Conservation (phyloP, 2,888 invertebrate species). For the Mylabris sibirica region DNA sequence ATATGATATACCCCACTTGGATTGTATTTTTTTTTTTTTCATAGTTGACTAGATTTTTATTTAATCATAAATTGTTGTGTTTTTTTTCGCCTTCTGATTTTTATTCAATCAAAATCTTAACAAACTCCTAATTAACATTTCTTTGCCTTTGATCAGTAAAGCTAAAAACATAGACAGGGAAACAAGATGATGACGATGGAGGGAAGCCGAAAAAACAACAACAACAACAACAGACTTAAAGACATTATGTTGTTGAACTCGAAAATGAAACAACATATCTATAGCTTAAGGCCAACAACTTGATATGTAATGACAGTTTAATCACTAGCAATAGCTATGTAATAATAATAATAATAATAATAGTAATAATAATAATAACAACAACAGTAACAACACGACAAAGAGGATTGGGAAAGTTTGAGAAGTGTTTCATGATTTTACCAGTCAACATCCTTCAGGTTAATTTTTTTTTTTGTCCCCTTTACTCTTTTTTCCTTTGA, state of each 20-base stretch:
- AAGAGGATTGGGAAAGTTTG: background rate
- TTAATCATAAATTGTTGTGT: background rate
- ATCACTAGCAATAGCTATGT: slow-evolving; percentile 28
- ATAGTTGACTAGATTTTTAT: slow-evolving; percentile 3
- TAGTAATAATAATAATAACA: background rate
- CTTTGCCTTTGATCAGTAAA: background rate
- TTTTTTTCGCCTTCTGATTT: background rate
- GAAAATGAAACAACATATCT: slow-evolving; percentile 15
- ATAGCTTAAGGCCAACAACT: slow-evolving; percentile 29
- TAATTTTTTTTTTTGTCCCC: background rate
- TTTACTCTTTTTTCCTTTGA: background rate
- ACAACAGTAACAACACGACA: background rate
- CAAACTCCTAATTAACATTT: slow-evolving; percentile 4
- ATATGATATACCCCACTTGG: background rate
- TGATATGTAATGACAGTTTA: slow-evolving; percentile 36
- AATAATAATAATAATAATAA: slow-evolving; percentile 6
- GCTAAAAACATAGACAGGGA: background rate
- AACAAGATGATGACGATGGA: background rate
- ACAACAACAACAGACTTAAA: background rate
- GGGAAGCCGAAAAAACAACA: background rate
- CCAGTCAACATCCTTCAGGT: background rate
- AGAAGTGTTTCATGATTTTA: background rate
- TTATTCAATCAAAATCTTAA: slow-evolving; percentile 6
- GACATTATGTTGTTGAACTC: slow-evolving; percentile 7
- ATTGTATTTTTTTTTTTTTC: background rate